These are phyloP conservation scores for Cancer borealis DNA, from an alignment of 2,888 invertebrate genomes.

Conservation along the genomic window DNA sequence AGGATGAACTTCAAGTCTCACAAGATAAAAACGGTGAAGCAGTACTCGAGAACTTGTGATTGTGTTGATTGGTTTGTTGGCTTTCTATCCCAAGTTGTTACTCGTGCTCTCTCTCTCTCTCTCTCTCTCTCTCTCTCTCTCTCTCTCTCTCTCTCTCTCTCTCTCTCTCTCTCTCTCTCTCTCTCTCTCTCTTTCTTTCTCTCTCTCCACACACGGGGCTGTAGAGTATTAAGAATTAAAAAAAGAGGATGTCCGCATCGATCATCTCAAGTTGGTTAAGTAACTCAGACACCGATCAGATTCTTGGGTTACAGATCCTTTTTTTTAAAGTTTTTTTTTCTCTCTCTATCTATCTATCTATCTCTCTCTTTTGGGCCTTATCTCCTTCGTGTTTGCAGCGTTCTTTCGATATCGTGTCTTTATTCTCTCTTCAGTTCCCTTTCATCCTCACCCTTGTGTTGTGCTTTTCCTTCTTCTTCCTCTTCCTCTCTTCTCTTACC, in stretches of 20 bases:
- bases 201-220: background rate
- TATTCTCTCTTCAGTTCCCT: background rate
- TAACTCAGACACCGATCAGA: background rate
- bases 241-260: background rate
- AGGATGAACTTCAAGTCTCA: background rate
- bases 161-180: conserved; percentile 30
- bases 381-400: background rate
- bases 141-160: conserved; percentile 11
- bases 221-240: background rate
- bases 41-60: background rate
- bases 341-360: conserved; percentile 1
- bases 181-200: conserved; percentile 34
- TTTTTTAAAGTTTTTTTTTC: background rate
- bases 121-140: too few relatives aligned
- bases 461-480: background rate
- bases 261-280: conserved; percentile 32
- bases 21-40: background rate
- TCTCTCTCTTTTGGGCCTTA: background rate
- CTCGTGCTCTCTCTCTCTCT: too few relatives aligned
- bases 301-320: background rate
- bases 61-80: conserved; percentile 2
- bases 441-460: background rate
- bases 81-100: background rate
- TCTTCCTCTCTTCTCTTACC: background rate
- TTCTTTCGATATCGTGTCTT: too few relatives aligned